A percentile compares a stretch with the other conserved stretches of the same genome.
phyloP scores from a whole-genome alignment of 2,888 invertebrate genomes.

The Dyspetes luteomarginatus region DNA sequence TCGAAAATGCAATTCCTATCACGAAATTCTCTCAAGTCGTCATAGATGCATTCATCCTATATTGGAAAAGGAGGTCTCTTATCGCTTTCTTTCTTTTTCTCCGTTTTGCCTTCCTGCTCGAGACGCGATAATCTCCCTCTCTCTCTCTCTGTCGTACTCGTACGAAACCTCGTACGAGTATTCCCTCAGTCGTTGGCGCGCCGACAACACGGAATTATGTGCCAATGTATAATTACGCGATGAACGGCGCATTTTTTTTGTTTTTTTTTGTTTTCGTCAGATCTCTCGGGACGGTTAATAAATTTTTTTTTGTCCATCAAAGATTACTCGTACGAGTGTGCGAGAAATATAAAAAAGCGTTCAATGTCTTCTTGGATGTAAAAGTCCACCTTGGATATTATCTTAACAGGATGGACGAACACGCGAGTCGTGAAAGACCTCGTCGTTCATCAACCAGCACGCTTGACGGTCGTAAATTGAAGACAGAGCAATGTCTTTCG shows the following conservation, averaged over 20 bases:
- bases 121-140: neutral
- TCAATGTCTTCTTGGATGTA: neutral
- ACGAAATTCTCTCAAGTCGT: too few relatives aligned
- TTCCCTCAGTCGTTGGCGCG: conserved; percentile 3
- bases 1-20: too few relatives aligned
- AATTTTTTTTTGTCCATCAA: neutral
- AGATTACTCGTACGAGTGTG: neutral
- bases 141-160: too few relatives aligned
- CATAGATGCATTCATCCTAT: too few relatives aligned
- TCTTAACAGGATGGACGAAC: neutral
- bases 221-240: conserved; percentile 31
- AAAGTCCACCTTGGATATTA: conserved; percentile 1
- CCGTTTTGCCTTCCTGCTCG: neutral
- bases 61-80: neutral
- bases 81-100: neutral
- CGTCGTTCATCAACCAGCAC: neutral
- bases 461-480: conserved; percentile 3
- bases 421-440: neutral
- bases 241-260: neutral
- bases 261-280: neutral
- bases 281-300: neutral
- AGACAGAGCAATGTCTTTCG: conserved; percentile 13
- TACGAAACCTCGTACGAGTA: conserved; percentile 18
- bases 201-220: conserved; percentile 6
- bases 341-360: neutral